Evolutionary conservation across 2,888 invertebrate species (phyloP).

Genomic region (Griposia aprilina): DNA sequence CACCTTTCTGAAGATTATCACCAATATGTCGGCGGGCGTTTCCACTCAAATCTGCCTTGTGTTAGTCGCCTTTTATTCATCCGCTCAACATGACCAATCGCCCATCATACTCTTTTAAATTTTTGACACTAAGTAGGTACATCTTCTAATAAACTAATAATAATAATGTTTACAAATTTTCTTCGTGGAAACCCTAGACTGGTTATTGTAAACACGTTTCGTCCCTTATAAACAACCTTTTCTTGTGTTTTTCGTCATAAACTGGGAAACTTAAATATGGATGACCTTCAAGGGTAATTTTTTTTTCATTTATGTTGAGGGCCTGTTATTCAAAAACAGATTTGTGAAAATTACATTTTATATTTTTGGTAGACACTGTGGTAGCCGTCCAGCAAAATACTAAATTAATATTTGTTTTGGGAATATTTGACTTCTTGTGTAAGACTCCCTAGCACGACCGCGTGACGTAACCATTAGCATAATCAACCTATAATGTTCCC

Average conservation of each 20-base stretch:
- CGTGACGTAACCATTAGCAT: background rate
- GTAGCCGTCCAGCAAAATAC: background rate
- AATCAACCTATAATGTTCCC: background rate
- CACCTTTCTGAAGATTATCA: background rate
- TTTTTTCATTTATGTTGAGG: conserved; percentile 33
- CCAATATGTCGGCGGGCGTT: background rate
- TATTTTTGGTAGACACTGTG: background rate
- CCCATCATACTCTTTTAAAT: background rate
- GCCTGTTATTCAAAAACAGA: conserved; percentile 15
- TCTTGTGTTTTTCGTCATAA: conserved; percentile 33
- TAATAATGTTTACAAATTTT: background rate
- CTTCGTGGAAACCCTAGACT: background rate
- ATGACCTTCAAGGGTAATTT: conserved; percentile 37
- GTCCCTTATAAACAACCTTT: conserved; percentile 27
- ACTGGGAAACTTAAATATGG: conserved; percentile 22
- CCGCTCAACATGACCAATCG: background rate
- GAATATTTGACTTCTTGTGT: background rate
- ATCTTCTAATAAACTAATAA: background rate
- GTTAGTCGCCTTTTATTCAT: background rate
- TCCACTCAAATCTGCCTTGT: background rate
- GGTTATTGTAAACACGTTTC: conserved; percentile 30
- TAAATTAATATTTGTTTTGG: background rate
- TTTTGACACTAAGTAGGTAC: background rate
- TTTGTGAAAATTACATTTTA: conserved; percentile 14
- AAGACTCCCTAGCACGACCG: background rate